These are phyloP conservation scores for Mus caroli DNA, from an alignment of 2,797 vertebrate genomes.

Conservation along the genomic window DNA sequence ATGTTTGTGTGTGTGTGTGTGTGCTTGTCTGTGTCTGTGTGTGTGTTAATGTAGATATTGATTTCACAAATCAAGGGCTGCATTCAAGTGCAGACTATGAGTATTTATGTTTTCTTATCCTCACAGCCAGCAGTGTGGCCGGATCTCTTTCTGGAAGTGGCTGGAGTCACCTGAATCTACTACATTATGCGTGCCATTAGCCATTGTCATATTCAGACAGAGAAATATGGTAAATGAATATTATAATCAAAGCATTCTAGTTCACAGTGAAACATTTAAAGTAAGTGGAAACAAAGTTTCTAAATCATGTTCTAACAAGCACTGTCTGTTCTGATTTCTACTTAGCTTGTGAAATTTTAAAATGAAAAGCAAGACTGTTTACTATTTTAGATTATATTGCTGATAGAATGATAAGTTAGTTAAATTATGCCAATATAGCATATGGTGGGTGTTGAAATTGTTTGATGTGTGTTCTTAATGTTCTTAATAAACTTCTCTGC, in stretches of 20 bases:
- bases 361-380: conserved; percentile 1
- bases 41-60: not conserved
- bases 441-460: conserved; percentile 15
- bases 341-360: not conserved
- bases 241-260: not conserved
- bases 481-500: conserved; percentile 51
- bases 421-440: conserved; percentile 20
- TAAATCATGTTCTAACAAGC: not conserved
- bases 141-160: not conserved
- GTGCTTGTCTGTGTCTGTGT: not conserved
- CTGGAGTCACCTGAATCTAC: not conserved
- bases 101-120: not conserved
- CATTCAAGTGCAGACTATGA: not conserved
- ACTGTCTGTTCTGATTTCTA: conserved; percentile 22
- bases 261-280: not conserved
- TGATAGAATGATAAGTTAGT: conserved; percentile 55
- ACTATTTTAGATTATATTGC: conserved; percentile 58
- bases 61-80: conserved; percentile 24
- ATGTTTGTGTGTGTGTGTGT: not conserved
- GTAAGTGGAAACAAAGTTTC: not conserved
- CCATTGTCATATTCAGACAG: not conserved
- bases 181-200: not conserved
- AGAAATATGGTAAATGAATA: not conserved
- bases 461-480: conserved; percentile 59
- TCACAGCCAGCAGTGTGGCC: not conserved